phyloP scores from a whole-genome alignment of 2,113 vertebrate species.

The Pterocles gutturalis region DNA sequence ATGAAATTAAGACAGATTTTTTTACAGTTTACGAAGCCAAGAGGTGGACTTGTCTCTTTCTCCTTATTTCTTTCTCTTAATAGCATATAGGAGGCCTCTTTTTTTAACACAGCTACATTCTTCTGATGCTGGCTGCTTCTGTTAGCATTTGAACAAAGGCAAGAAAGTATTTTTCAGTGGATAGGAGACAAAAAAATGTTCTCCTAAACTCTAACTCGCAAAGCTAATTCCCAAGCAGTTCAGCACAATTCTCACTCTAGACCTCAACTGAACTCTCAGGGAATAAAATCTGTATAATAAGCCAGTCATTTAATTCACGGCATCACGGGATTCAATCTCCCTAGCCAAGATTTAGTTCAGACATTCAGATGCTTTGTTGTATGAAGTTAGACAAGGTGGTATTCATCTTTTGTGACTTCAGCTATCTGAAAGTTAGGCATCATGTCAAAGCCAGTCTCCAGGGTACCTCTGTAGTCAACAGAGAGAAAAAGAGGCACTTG shows the following conservation, averaged over 20 bases:
- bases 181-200: background rate
- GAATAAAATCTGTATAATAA: slow-evolving; percentile 52
- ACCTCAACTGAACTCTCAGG: slow-evolving; percentile 10
- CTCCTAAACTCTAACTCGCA: background rate
- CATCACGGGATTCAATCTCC: slow-evolving; percentile 32
- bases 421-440: slow-evolving; percentile 55
- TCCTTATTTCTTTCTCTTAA: background rate
- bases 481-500: slow-evolving; percentile 54
- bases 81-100: background rate
- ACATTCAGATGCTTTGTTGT: slow-evolving; percentile 45
- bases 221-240: background rate
- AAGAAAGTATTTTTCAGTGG: background rate
- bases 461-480: slow-evolving; percentile 31
- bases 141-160: background rate
- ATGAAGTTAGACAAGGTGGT: slow-evolving; percentile 44
- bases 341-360: slow-evolving; percentile 59
- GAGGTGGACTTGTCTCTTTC: background rate
- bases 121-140: background rate
- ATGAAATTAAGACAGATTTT: background rate
- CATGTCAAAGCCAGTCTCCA: slow-evolving; percentile 31
- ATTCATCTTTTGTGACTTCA: slow-evolving; percentile 55
- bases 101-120: background rate
- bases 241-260: background rate
- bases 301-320: background rate
- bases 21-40: background rate